Conservation (phyloP, 2,113 vertebrate genomes). For the Donacobius atricapilla region DNA sequence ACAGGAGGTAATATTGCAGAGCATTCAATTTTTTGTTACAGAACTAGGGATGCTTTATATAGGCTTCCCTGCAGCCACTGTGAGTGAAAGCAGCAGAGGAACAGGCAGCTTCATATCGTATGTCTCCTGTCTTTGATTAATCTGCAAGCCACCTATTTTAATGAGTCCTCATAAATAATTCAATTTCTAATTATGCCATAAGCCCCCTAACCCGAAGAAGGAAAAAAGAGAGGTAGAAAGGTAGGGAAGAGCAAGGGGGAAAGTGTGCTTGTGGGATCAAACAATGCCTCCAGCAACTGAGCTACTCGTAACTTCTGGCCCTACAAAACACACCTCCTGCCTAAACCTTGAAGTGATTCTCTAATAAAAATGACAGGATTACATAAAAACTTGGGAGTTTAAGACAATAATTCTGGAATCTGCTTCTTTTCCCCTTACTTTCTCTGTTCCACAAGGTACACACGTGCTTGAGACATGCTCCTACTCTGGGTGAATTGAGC, state of each 20-base stretch:
- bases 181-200: constrained; percentile 85
- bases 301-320: background rate
- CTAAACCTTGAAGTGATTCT: background rate
- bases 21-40: background rate
- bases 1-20: background rate
- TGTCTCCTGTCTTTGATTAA: constrained; percentile 70
- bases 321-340: constrained; percentile 2
- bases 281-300: constrained; percentile 45
- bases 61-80: constrained; percentile 15
- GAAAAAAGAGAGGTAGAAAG: constrained; percentile 51
- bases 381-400: background rate
- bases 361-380: background rate
- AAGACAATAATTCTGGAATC: background rate
- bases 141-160: constrained; percentile 72
- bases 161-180: constrained; percentile 87
- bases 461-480: accelerated
- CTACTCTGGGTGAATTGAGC: background rate
- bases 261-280: constrained; percentile 23
- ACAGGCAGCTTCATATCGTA: constrained; percentile 63
- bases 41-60: background rate
- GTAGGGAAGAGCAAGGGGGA: background rate
- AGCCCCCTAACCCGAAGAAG: constrained; percentile 68
- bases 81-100: constrained; percentile 36
- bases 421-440: background rate
- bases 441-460: background rate